Conservation (phyloP, 2,797 vertebrate species). For the Gouania willdenowi region DNA sequence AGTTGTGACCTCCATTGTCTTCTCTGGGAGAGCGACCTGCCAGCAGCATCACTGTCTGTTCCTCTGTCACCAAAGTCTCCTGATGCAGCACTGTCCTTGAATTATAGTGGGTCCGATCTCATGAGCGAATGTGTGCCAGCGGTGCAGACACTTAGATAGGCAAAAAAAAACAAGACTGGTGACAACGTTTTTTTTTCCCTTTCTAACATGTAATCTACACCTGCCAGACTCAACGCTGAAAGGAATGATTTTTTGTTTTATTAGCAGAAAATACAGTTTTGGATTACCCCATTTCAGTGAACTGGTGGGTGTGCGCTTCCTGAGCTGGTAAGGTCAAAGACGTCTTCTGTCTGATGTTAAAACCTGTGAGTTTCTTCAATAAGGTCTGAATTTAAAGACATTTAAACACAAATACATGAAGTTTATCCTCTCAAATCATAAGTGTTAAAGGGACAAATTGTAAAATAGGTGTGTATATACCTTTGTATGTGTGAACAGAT, state of each 20-base stretch:
- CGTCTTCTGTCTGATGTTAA: too few species aligned
- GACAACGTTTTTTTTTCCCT: not conserved
- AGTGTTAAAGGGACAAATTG: too few species aligned
- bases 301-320: conserved; percentile 14
- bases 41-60: conserved; percentile 14
- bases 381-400: too few species aligned
- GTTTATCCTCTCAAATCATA: too few species aligned
- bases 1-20: conserved; percentile 9
- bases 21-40: conserved; percentile 38
- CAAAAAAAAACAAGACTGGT: conserved; percentile 12
- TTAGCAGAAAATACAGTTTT: conserved; percentile 22
- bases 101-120: conserved; percentile 24
- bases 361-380: too few species aligned
- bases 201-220: conserved; percentile 32
- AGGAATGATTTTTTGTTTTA: conserved; percentile 30
- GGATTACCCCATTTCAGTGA: conserved; percentile 20
- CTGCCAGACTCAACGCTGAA: conserved; percentile 2
- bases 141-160: conserved; percentile 22
- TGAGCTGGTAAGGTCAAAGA: too few species aligned
- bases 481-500: too few species aligned
- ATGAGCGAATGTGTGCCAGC: conserved; percentile 17
- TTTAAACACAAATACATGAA: too few species aligned
- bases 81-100: conserved; percentile 34
- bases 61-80: conserved; percentile 19
- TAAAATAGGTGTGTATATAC: too few species aligned